Evolutionary conservation across 2,797 vertebrate genomes (phyloP).

Genomic region (Eupleurogrammus muticus): DNA sequence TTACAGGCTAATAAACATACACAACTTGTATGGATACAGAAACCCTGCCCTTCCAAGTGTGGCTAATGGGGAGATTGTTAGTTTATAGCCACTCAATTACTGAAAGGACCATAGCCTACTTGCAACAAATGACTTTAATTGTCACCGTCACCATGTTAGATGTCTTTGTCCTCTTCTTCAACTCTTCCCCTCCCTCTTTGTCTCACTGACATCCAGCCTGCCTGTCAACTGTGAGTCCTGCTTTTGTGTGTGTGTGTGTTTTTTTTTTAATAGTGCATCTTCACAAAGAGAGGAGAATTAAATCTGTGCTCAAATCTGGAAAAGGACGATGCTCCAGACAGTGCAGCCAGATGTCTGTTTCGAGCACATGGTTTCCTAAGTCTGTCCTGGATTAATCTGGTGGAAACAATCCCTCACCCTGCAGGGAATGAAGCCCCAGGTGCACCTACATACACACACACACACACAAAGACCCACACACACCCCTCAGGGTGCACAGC

Average conservation of each 20-base stretch:
- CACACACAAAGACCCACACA: slow-evolving; percentile 13
- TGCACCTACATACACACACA: slow-evolving; percentile 8
- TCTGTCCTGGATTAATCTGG: slow-evolving; percentile 41
- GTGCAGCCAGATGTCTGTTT: slow-evolving; percentile 48
- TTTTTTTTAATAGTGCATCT: background rate
- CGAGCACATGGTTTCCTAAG: slow-evolving; percentile 22
- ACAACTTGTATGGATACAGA: background rate
- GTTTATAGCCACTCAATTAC: slow-evolving; percentile 13
- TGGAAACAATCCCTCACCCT: slow-evolving; percentile 48
- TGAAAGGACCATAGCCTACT: slow-evolving; percentile 10
- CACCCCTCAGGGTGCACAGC: slow-evolving; percentile 9
- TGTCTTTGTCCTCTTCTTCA: slow-evolving; percentile 2
- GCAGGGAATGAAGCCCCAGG: slow-evolving; percentile 42
- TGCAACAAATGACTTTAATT: slow-evolving; percentile 29
- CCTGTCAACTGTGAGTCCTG: background rate
- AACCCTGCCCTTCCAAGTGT: slow-evolving; percentile 4
- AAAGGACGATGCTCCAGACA: slow-evolving; percentile 21
- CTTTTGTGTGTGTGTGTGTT: background rate
- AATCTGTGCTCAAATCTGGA: slow-evolving; percentile 41
- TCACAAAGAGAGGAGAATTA: slow-evolving; percentile 16
- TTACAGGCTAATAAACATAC: background rate
- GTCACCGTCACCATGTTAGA: background rate
- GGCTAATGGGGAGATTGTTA: slow-evolving; percentile 21
- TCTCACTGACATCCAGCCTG: slow-evolving; percentile 2
- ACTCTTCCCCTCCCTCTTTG: slow-evolving; percentile 12